A percentile compares a stretch with the other conserved stretches of the same genome.
phyloP scores from a whole-genome alignment of 2,113 vertebrate genomes.

The Chauna torquata region DNA sequence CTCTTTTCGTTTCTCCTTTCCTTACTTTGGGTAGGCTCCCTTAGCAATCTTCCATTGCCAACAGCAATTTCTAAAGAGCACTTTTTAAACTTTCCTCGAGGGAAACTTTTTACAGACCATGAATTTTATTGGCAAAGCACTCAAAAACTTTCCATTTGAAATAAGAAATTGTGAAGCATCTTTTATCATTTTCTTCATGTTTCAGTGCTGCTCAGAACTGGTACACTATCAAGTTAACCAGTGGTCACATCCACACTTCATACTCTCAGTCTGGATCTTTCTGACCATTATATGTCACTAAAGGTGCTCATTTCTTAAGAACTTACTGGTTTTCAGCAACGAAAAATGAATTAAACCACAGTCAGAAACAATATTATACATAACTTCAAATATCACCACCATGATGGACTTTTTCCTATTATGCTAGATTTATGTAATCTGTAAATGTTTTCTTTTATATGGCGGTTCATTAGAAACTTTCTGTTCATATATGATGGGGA shows the following conservation, averaged over 20 bases:
- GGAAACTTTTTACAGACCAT: background rate
- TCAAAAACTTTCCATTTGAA: background rate
- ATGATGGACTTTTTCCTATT: background rate
- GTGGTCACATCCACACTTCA: background rate
- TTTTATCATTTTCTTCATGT: background rate
- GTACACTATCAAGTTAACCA: background rate
- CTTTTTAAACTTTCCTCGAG: background rate
- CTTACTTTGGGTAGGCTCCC: background rate
- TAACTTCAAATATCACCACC: background rate
- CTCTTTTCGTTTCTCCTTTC: too few species aligned
- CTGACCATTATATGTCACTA: background rate
- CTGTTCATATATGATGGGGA: background rate
- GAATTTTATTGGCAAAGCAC: conserved; percentile 11
- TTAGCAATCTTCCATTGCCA: conserved; percentile 4
- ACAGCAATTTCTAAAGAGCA: background rate
- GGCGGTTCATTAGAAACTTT: background rate
- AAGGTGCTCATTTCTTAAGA: background rate
- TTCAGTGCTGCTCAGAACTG: background rate
- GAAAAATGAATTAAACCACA: background rate
- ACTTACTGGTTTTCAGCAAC: background rate
- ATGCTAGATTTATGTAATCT: background rate
- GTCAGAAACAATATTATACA: background rate
- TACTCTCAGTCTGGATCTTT: background rate
- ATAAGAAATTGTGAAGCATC: background rate
- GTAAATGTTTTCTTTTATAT: background rate